Base-by-base conservation (phyloP, 2,113 vertebrate genomes). In the Gasterosteus aculeatus region DNA sequence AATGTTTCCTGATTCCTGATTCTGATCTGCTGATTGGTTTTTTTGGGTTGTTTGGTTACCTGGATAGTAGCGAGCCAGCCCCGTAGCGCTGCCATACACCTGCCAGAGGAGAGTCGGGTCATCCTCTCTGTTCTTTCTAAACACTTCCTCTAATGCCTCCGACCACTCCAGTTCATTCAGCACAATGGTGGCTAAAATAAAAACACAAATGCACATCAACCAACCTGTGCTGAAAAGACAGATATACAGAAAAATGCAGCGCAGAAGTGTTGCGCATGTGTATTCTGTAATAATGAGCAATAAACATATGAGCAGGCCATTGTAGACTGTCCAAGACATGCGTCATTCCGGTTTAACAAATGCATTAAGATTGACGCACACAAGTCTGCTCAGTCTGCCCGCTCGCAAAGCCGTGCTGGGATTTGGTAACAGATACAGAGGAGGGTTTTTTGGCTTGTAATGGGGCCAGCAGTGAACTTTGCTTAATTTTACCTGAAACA, bases 131-230 rank as follows among this genome's bases (percentile, higher is more conserved):
- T 99, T 99, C 82, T 92, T 89, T 89, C 95, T 97, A 89, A 99
- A 99, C 16, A 99, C 95, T 0, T 97, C 96, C 49, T 97, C 95
- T 91, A 99, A 68, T 0, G 95, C 96, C 53, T 95, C 96, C 0
- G 98, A 99, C 98, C 98, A 99, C 83, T 97, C 98, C 49, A 99
- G 94, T 76, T 99, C 98, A 77, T 99, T 99, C 80, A 99, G 85
- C 78, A 99, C 96, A 10, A 99, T 98, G 0, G 97, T 98, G 70
- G 98, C 98, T 93, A 69, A 7, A 81, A 67, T 26, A 77, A 62
- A 61, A 14, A 73, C 14, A 74, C 15, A 73, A 26, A 47, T 0
- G 38, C 6, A 51, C 58, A 26, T 83, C 7, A 76, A 69, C 42
- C 15, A 67, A 11, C n/a, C 29, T 8, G 65, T 15, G 44, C 3